These are phyloP conservation scores for Lycocorax pyrrhopterus DNA, from an alignment of 2,113 vertebrate species.

Conservation along the genomic window DNA sequence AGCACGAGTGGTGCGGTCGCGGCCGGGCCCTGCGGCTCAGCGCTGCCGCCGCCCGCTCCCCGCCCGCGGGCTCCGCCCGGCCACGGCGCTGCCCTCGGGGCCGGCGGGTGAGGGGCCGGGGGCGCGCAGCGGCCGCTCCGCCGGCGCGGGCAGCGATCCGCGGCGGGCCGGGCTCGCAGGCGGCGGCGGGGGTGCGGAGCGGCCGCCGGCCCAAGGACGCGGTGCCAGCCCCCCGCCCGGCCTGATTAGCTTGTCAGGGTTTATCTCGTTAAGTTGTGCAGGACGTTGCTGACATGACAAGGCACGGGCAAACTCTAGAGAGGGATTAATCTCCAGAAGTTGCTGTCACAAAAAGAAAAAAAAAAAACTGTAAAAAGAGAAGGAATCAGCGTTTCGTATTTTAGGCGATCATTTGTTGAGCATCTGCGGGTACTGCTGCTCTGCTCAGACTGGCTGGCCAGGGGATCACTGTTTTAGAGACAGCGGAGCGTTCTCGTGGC, in stretches of 20 bases:
- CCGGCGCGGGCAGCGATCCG: background rate
- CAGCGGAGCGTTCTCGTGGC: background rate
- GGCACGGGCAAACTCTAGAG: conserved; percentile 69
- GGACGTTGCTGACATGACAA: conserved; percentile 51
- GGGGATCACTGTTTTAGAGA: background rate
- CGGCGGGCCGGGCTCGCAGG: background rate
- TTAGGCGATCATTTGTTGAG: conserved; percentile 19
- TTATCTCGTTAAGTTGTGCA: conserved; percentile 49
- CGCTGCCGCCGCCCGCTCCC: too few species aligned
- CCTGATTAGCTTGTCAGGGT: background rate
- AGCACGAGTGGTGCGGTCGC: too few species aligned
- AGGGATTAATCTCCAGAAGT: conserved; percentile 71
- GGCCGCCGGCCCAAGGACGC: background rate
- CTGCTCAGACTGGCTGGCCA: background rate
- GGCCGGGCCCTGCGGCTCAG: too few species aligned
- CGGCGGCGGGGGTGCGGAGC: background rate
- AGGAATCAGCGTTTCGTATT: background rate
- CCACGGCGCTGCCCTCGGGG: too few species aligned
- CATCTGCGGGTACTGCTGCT: background rate
- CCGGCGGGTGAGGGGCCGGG: too few species aligned
- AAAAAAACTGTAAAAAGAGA: background rate
- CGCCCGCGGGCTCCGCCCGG: too few species aligned
- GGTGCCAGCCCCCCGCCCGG: background rate
- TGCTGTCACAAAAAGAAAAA: background rate
- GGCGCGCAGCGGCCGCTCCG: too few species aligned